Evolutionary conservation across 1,140 invertebrate species (phyloP), one percentile per base, ranked within the genome.

Genomic region (Ostrea edulis): DNA sequence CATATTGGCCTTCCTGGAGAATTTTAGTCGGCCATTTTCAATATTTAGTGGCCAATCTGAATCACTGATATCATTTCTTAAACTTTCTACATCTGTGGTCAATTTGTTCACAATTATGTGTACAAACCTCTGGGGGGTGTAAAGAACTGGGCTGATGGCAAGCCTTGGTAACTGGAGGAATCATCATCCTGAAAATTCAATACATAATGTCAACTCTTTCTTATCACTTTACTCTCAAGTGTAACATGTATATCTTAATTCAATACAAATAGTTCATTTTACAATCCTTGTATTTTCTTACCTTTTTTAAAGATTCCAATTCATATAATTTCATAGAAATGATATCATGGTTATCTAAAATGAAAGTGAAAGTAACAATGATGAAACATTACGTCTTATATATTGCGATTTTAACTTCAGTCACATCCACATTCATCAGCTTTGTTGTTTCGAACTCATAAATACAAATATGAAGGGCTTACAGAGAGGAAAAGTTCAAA

Each of bases 321-420:
- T 99, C 98, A 93, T 97, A 99, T 89, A 98, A 96, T 95, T 98
- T 97, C 82, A 99, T 96, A 11, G 98, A 97, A 84, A 99, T 96
- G 88, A 99, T 96, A 94, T 99, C 99, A 95, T 99, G 99, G 94
- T 98, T 99, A 96, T 99, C 99, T 95, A 92, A 85, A 93, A 92
- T 71, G 71, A 82, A 77, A 8, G 51, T 17, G 51, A 82, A 65
- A 84, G 51, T 44, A n/a, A 84, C 14, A 52, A 62, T 44, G 35
- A 44, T 44, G 5, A 44, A 44, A 44, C 35, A 44, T 2, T 44
- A 1, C 5, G 35, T 44, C 35, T 44, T n/a, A 5, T 44, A 5
- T 44, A 44, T 44, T 5, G 5, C 5, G 5, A 44, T 44, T 44
- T 44, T 44, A 44, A 44, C 35, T 44, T 44, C 1, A 44, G 35